Evolutionary conservation across 2,797 vertebrate genomes (phyloP).

Genomic region (Mus minutoides): DNA sequence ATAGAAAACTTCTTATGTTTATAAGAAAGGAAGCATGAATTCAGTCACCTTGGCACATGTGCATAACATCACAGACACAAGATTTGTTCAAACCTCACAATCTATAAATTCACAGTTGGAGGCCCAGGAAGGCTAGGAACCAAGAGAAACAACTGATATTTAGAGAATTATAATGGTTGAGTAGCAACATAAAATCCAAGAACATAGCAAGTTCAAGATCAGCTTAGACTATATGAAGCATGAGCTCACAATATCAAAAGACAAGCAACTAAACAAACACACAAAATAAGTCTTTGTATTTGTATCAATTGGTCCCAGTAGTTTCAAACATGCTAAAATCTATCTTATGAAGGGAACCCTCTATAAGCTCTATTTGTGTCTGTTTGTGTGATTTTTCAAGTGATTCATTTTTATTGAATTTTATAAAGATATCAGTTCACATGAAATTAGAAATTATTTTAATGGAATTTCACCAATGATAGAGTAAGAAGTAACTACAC

Average conservation of each 20-base stretch:
- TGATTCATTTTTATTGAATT: neutral
- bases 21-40: constrained; percentile 60
- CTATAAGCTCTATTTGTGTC: neutral
- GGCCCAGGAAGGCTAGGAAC: constrained; percentile 23
- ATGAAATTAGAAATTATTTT: constrained; percentile 50
- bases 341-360: neutral
- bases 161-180: constrained; percentile 11
- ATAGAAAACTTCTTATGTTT: constrained; percentile 61
- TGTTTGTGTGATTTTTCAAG: constrained; percentile 35
- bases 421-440: constrained; percentile 9
- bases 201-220: neutral
- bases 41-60: neutral
- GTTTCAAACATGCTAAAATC: constrained; percentile 13
- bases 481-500: neutral
- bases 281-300: neutral
- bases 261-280: neutral
- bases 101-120: constrained; percentile 29
- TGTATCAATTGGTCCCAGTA: neutral
- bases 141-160: constrained; percentile 59
- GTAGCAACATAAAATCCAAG: neutral
- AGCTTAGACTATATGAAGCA: too few relatives aligned
- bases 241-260: neutral
- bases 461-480: constrained; percentile 2
- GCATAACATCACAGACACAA: constrained; percentile 44
- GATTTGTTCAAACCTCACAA: neutral